Conservation (phyloP, 2,113 vertebrate species). For the Aldabrachelys gigantea region DNA sequence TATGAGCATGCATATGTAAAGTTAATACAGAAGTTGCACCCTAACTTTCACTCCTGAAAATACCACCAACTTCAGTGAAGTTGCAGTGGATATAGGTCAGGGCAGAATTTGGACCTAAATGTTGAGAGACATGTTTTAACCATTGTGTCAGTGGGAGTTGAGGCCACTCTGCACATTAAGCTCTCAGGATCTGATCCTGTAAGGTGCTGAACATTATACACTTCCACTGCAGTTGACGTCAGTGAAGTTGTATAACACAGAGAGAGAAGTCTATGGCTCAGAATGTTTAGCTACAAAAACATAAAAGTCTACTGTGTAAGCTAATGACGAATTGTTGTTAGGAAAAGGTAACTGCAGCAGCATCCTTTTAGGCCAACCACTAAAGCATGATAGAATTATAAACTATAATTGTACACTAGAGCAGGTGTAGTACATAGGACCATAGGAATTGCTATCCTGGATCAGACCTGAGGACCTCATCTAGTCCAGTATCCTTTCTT, state of each 20-base stretch:
- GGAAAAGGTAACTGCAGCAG: background rate
- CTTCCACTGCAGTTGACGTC: background rate
- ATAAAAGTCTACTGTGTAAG: background rate
- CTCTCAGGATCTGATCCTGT: background rate
- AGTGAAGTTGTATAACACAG: background rate
- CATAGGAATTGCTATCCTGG: background rate
- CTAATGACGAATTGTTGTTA: background rate
- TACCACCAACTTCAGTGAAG: background rate
- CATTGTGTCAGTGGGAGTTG: background rate
- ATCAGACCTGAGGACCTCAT: background rate
- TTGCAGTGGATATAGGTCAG: background rate
- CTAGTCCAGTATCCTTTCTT: fast-evolving
- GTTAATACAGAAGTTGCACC: background rate
- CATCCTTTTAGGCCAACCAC: background rate
- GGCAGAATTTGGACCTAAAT: background rate
- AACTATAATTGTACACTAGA: background rate
- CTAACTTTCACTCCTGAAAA: background rate
- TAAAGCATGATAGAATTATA: background rate
- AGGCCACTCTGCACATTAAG: background rate
- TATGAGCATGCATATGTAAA: background rate
- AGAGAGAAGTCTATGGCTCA: background rate
- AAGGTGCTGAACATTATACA: background rate
- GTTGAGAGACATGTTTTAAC: background rate
- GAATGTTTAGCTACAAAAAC: background rate
- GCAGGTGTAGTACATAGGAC: background rate